phyloP scores from a whole-genome alignment of 2,888 invertebrate genomes.

The Chromoteleia sp. region DNA sequence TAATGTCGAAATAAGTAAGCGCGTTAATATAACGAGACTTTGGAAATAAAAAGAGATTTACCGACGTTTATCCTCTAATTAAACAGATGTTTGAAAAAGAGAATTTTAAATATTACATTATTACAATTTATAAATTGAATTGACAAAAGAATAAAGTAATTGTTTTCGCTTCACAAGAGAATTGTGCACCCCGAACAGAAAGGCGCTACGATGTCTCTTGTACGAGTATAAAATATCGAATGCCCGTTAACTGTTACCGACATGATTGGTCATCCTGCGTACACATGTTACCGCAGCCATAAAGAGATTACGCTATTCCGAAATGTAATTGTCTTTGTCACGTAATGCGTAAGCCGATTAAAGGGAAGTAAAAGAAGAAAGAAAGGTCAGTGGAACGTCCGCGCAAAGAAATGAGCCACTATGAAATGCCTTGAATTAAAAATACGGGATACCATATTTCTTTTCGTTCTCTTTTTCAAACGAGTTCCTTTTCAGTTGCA shows the following conservation, averaged over 20 bases:
- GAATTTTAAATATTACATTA: too few relatives aligned
- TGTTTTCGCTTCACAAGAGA: too few relatives aligned
- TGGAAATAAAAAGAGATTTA: too few relatives aligned
- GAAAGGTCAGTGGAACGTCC: constrained; percentile 39
- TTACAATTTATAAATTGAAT: too few relatives aligned
- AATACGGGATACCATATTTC: constrained; percentile 30
- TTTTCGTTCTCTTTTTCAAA: constrained; percentile 5
- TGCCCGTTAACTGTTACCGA: constrained; percentile 20
- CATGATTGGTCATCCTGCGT: constrained; percentile 26
- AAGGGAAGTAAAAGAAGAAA: constrained; percentile 37
- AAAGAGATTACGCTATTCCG: constrained; percentile 59
- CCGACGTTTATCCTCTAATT: too few relatives aligned
- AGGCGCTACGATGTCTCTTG: too few relatives aligned
- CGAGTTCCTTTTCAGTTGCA: background rate
- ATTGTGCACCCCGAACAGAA: too few relatives aligned
- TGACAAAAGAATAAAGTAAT: too few relatives aligned
- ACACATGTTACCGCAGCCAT: constrained; percentile 58
- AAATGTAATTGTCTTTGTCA: constrained; percentile 69
- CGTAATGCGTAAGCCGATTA: constrained; percentile 70
- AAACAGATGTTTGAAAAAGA: too few relatives aligned
- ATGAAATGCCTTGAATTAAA: constrained; percentile 7
- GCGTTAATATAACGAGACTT: too few relatives aligned
- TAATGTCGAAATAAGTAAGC: too few relatives aligned
- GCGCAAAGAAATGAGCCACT: constrained; percentile 14
- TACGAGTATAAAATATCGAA: constrained; percentile 10